Base-by-base conservation (phyloP, 2,113 vertebrate genomes). In the Pedetes capensis region DNA sequence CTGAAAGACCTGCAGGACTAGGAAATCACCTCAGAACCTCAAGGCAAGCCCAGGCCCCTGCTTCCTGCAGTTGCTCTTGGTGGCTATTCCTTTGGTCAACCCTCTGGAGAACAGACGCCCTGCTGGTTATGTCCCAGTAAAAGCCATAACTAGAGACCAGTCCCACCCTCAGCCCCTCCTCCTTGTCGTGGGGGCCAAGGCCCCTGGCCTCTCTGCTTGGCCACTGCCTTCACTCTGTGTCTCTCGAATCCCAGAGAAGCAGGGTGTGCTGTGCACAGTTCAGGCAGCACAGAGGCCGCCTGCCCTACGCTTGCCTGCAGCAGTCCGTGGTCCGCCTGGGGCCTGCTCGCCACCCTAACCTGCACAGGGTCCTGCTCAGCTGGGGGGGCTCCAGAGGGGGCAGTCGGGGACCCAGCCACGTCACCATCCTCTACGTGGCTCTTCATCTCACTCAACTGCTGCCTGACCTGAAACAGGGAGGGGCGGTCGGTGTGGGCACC, bases 391-490 rank as follows among this genome's bases (percentile, higher is more conserved):
- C 98, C 95, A 42, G 98, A 85, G 63, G 97, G 97, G 91, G 98
- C 98, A 95, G 98, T 98, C 96, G 97, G 98, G 53, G 96, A 96
- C 95, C 95, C 97, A 74, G 89, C 88, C 72, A 93, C 76, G 64
- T 98, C 96, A 97, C 98, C 98, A 75, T 98, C 98, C 93, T 98
- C 98, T 95, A 98, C 96, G 17, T 86, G 98, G 98, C 97, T 98
- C 97, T 97, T 98, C 97, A 98, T 98, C 97, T 99, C 98, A 96
- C 98, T 98, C 98, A 99, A 96, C 96, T 99, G 99, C 98, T 99
- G 98, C 97, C 98, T 99, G 98, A 99, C 98, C 99, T 99, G 98
- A 97, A 99, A 99, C 92, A 93, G 98, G 96, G 94, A 98, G 39
- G 94, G 97, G 97, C 95, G 98, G 97, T 97, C 75, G 92, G 92